phyloP scores from a whole-genome alignment of 92 coral and sea anemone species.

The Porites lobata region DNA sequence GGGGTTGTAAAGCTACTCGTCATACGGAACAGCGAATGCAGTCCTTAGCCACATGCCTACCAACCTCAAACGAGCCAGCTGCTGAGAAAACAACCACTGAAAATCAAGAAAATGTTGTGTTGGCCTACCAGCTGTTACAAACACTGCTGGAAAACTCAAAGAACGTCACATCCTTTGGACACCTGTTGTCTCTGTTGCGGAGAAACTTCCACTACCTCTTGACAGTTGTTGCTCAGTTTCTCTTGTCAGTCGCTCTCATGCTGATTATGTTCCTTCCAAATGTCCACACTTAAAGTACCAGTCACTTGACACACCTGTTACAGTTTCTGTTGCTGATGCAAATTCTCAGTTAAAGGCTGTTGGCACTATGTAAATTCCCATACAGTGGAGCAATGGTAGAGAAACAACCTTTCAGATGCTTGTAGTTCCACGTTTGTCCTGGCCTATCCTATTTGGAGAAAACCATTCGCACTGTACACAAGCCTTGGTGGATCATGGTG shows the following conservation, averaged over 20 bases:
- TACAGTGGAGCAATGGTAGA: constrained; percentile 29
- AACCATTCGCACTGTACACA: constrained; percentile 15
- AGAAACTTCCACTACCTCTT: constrained; percentile 29
- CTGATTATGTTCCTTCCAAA: constrained; percentile 24
- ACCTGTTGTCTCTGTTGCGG: constrained; percentile 31
- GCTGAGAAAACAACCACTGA: neutral
- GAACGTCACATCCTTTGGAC: constrained; percentile 40
- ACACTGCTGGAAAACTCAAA: constrained; percentile 17
- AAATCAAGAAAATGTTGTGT: constrained; percentile 2
- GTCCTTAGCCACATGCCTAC: neutral
- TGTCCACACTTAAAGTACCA: constrained; percentile 31
- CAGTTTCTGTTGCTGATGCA: constrained; percentile 31
- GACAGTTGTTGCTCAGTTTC: constrained; percentile 60
- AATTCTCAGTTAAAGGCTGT: neutral
- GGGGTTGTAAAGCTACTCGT: constrained; percentile 50
- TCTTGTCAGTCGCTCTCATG: constrained; percentile 25
- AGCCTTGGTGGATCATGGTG: constrained; percentile 26
- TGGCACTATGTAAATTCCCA: constrained; percentile 15
- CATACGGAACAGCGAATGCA: constrained; percentile 7
- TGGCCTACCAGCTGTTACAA: constrained; percentile 45
- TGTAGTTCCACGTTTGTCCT: constrained; percentile 11
- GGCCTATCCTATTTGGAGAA: constrained; percentile 10
- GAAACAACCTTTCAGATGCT: constrained; percentile 18
- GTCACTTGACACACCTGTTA: constrained; percentile 28
- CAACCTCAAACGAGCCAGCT: neutral